Evolutionary conservation across 2,888 invertebrate species (phyloP), one percentile per base, ranked within the genome.

Genomic region (Oxyscelio sp.): DNA sequence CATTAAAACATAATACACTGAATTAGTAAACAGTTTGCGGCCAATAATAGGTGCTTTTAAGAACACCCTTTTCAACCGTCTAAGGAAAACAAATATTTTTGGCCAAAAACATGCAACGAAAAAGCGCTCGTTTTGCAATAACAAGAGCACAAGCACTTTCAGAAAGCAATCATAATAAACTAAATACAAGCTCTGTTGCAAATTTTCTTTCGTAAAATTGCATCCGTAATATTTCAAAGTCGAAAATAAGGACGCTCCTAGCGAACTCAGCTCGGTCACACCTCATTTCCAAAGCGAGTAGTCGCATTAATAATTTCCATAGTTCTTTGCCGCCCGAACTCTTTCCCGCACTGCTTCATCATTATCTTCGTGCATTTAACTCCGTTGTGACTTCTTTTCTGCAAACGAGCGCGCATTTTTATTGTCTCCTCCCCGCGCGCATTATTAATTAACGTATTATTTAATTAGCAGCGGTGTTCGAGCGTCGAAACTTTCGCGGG

Each of bases 231-330:
- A 63, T 54, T 74, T 54, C 54, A 43, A 17, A 52, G 54, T 63
- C 22, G 22, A 63, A 74, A 63, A n/a, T n/a, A n/a, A n/a, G n/a
- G n/a, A n/a, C n/a, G n/a, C 63, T 4, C 52, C 63, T 71, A 54
- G 54, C 50, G 50, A 45, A 63, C 63, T 54, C 63, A 3, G 27
- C 3, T 54, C 22, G 19, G 63, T 52, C 54, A 63, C 63, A 63
- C 63, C 54, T 63, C 63, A 43, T 56, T 63, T 74, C 43, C 17
- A n/a, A 21, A 61, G 52, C 61, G 27, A 73, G 61, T 40, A 22
- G 11, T 61, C 17, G 61, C 73, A 40, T 73, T 73, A 73, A 61
- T 52, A 71, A 71, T 59, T 71, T 27, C 27, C n/a, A 27, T 59
- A 50, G 21, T 56, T 68, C 34, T 71, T 48, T 24, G 71, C 24